Conservation (phyloP, 2,888 invertebrate genomes). For the Congeria kusceri region DNA sequence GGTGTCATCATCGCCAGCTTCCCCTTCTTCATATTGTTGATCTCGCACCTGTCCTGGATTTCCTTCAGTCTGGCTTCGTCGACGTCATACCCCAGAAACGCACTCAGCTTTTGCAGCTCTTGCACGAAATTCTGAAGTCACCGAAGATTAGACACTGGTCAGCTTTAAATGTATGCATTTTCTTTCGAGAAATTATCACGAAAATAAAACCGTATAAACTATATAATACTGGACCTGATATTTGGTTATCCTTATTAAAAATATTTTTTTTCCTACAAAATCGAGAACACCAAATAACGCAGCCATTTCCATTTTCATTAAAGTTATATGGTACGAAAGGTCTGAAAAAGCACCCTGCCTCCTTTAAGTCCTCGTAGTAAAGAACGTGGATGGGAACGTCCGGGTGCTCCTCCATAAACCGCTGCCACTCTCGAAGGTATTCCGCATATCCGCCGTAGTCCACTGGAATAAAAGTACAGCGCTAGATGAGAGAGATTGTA, state of each 20-base stretch:
- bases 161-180: no score
- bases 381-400: slow-evolving; percentile 8
- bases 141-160: no score
- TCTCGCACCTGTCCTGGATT: slow-evolving; percentile 43
- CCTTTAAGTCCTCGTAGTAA: slow-evolving; percentile 24
- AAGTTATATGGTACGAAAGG: no score
- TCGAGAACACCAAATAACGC: no score
- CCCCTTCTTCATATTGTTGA: slow-evolving; percentile 21
- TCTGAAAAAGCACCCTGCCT: slow-evolving; percentile 18
- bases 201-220: no score
- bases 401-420: slow-evolving; percentile 10
- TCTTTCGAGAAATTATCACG: no score
- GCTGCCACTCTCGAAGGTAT: slow-evolving; percentile 29
- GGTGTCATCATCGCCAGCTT: slow-evolving; percentile 4
- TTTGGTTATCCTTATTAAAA: no score
- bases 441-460: slow-evolving; percentile 23
- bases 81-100: slow-evolving; percentile 35
- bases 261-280: no score
- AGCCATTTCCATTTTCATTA: no score
- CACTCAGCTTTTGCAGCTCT: slow-evolving; percentile 30
- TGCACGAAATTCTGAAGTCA: slow-evolving; percentile 26
- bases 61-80: slow-evolving; percentile 20
- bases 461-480: slow-evolving; percentile 1
- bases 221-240: no score
- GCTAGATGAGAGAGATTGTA: no score